Percentiles rank a stretch among this genome's conserved stretches.
Conservation (phyloP, 2,797 vertebrate species). For the Hippopotamyrus pictus region DNA sequence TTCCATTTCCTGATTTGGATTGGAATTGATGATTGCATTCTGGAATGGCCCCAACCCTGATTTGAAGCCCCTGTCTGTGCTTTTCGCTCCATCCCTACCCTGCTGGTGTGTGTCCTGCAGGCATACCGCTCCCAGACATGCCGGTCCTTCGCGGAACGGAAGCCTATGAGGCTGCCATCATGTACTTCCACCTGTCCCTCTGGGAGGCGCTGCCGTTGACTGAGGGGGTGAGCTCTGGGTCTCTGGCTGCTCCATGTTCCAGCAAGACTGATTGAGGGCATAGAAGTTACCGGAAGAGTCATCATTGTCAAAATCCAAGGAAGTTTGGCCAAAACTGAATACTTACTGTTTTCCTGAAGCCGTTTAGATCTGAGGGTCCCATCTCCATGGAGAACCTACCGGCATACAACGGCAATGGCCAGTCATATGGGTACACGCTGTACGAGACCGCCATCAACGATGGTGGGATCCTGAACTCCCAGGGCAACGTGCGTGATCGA, state of each 20-base stretch:
- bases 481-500: conserved; percentile 71
- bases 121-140: conserved; percentile 59
- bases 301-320: neutral
- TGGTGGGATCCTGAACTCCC: conserved; percentile 69
- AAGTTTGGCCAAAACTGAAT: neutral
- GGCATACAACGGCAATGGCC: conserved; percentile 71
- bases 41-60: too few species aligned
- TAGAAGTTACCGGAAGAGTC: neutral
- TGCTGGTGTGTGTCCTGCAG: conserved; percentile 41
- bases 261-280: neutral
- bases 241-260: neutral
- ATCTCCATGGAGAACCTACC: conserved; percentile 88
- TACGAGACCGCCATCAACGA: conserved; percentile 77
- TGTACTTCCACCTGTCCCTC: conserved; percentile 76
- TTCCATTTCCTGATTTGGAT: too few species aligned
- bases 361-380: conserved; percentile 65
- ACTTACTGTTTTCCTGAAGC: conserved; percentile 47
- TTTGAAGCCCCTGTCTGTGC: neutral
- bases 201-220: conserved; percentile 79
- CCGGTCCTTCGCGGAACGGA: conserved; percentile 67
- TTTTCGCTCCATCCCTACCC: neutral
- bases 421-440: conserved; percentile 82
- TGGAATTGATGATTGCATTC: too few species aligned
- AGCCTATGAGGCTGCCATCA: conserved; percentile 64
- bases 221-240: conserved; percentile 54